These are phyloP conservation scores for Cyprinodon tularosa DNA, from an alignment of 2,113 vertebrate genomes.

Conservation along the genomic window DNA sequence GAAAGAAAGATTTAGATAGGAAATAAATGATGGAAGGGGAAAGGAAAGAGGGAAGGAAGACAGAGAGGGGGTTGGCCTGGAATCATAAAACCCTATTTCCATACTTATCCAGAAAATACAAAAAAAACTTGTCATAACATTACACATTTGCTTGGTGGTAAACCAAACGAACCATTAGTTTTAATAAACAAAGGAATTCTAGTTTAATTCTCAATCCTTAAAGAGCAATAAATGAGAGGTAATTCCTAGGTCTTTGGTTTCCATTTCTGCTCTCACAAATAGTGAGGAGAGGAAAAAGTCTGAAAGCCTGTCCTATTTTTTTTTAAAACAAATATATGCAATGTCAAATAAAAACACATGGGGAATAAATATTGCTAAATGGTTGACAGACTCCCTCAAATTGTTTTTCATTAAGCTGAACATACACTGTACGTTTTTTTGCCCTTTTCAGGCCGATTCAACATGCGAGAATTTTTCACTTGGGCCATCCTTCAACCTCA, in stretches of 20 bases:
- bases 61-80: not conserved
- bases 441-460: too few species aligned
- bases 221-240: not conserved
- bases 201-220: not conserved
- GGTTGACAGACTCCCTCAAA: not conserved
- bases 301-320: not conserved
- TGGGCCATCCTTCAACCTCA: too few species aligned
- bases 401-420: too few species aligned
- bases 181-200: conserved; percentile 1
- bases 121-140: not conserved
- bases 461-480: too few species aligned
- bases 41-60: not conserved
- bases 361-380: not conserved
- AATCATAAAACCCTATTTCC: not conserved
- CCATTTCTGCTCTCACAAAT: not conserved
- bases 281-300: not conserved
- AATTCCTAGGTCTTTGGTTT: not conserved
- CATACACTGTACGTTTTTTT: too few species aligned
- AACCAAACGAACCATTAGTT: conserved; percentile 5
- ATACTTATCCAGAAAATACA: not conserved
- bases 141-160: conserved; percentile 31
- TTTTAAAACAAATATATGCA: not conserved
- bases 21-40: too few species aligned
- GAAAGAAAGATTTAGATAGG: too few species aligned
- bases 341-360: not conserved